phyloP scores from a whole-genome alignment of 2,113 vertebrate genomes.

The Rhinolophus ferrumequinum region DNA sequence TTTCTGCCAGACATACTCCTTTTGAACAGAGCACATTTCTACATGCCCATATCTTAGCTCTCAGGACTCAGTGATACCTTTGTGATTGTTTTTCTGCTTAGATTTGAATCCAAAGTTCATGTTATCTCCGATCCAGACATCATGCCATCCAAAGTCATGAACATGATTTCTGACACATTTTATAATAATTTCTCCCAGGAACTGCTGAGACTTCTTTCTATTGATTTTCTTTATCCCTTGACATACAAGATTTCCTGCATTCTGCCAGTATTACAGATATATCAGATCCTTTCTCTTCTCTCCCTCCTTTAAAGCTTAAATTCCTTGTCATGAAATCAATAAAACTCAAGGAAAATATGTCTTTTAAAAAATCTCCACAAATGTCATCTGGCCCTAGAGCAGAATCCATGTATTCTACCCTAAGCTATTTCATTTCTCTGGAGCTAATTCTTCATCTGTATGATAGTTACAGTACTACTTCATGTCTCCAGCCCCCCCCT shows the following conservation, averaged over 20 bases:
- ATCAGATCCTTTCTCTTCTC: neutral
- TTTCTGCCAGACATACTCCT: neutral
- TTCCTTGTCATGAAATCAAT: conserved; percentile 64
- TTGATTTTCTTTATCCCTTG: conserved; percentile 42
- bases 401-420: neutral
- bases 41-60: neutral
- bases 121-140: neutral
- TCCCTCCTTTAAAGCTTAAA: conserved; percentile 34
- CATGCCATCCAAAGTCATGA: neutral
- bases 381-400: neutral
- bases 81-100: neutral
- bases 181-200: neutral
- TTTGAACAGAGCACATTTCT: neutral
- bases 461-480: neutral
- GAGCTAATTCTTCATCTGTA: neutral
- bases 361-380: conserved; percentile 5
- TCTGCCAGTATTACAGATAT: neutral
- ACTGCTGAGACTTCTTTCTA: conserved; percentile 9
- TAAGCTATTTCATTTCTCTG: neutral
- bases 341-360: conserved; percentile 51
- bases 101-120: neutral
- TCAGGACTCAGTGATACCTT: neutral
- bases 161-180: neutral
- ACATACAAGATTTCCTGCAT: conserved; percentile 34
- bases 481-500: neutral